A percentile compares a stretch with the other conserved stretches of the same genome.
Conservation (phyloP, 2,113 vertebrate genomes). For the Ploceus nigricollis region DNA sequence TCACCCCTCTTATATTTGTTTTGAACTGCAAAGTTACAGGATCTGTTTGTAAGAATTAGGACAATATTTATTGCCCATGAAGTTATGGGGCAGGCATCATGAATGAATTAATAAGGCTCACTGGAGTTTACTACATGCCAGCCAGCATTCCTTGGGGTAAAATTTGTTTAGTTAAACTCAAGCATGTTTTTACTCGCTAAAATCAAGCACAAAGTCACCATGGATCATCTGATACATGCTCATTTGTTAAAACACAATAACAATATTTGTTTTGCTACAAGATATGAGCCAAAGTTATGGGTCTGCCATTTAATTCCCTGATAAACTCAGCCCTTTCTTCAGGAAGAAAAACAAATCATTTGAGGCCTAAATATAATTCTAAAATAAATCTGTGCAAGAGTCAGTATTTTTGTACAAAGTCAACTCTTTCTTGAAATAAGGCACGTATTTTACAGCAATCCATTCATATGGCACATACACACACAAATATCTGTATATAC, state of each 20-base stretch:
- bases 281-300: neutral
- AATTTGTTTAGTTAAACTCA: constrained; percentile 36
- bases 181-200: constrained; percentile 32
- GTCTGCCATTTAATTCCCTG: neutral
- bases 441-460: neutral
- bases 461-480: neutral
- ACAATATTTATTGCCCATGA: neutral
- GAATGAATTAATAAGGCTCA: constrained; percentile 1
- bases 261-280: constrained; percentile 8
- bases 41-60: neutral
- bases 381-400: neutral
- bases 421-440: neutral
- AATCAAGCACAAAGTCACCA: constrained; percentile 2
- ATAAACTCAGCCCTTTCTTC: neutral
- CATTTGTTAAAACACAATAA: constrained; percentile 30
- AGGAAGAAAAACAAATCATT: neutral
- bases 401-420: neutral
- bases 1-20: neutral
- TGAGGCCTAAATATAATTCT: neutral
- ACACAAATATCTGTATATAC: neutral
- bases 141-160: neutral
- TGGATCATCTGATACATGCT: neutral
- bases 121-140: neutral
- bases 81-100: neutral
- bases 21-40: neutral